Evolutionary conservation across 2,797 vertebrate genomes (phyloP).

Genomic region (Megalops cyprinoides): DNA sequence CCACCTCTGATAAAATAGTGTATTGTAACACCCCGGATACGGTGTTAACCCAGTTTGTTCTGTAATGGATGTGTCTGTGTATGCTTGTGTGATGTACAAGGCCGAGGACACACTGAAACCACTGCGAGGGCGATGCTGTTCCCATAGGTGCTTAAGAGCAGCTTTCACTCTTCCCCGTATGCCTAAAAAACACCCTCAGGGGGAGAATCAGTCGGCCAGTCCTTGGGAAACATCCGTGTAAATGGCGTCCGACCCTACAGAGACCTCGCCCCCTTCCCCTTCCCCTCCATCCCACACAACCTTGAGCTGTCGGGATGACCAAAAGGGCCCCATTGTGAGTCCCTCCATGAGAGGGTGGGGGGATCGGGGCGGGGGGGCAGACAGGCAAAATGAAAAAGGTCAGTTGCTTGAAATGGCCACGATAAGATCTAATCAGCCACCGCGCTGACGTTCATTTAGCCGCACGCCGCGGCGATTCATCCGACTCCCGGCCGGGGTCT

Average conservation of each 20-base stretch:
- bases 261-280: not conserved
- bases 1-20: too few relatives aligned
- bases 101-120: not conserved
- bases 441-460: slow-evolving; percentile 69
- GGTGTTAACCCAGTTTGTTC: not conserved
- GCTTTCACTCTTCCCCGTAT: not conserved
- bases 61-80: not conserved
- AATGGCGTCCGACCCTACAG: not conserved
- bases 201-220: too few relatives aligned
- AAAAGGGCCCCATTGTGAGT: slow-evolving; percentile 65
- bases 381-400: slow-evolving; percentile 70
- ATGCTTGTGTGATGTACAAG: not conserved
- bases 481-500: slow-evolving; percentile 69
- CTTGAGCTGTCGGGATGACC: slow-evolving; percentile 59
- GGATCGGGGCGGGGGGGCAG: not conserved
- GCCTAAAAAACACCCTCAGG: not conserved
- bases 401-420: slow-evolving; percentile 71
- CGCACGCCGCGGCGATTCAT: slow-evolving; percentile 70
- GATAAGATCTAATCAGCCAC: slow-evolving; percentile 80
- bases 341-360: slow-evolving; percentile 67
- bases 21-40: too few relatives aligned
- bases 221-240: too few relatives aligned
- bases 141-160: not conserved
- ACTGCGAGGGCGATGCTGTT: not conserved
- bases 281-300: slow-evolving; percentile 61